A percentile compares a stretch with the other conserved stretches of the same genome.
Conservation (phyloP, 2,888 invertebrate genomes). For the Baccha elongata region DNA sequence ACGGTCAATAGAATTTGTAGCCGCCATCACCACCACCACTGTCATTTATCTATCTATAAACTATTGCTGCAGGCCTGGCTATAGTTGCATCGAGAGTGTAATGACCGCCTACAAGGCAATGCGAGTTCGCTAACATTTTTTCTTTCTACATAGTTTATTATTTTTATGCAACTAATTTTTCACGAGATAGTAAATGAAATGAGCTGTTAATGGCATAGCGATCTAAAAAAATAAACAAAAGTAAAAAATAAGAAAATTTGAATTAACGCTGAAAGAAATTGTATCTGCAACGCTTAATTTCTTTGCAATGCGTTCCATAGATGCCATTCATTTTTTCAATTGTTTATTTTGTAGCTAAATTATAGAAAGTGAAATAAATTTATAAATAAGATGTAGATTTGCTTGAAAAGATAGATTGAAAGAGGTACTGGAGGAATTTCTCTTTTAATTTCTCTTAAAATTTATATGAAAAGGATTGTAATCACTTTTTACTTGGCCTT, state of each 20-base stretch:
- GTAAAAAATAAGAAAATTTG: background rate
- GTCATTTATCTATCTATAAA: slow-evolving; percentile 15
- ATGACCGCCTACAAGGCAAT: slow-evolving; percentile 73
- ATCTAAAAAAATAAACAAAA: background rate
- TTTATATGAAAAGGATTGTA: slow-evolving; percentile 43
- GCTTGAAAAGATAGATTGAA: slow-evolving; percentile 8
- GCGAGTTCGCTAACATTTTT: slow-evolving; percentile 72
- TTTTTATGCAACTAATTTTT: slow-evolving; percentile 57
- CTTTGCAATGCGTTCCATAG: slow-evolving; percentile 7
- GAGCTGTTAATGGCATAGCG: slow-evolving; percentile 35
- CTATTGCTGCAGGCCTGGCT: slow-evolving; percentile 52
- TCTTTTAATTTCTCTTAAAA: no score
- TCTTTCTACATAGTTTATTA: slow-evolving; percentile 33
- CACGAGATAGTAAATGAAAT: slow-evolving; percentile 54
- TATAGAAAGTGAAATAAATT: slow-evolving; percentile 22
- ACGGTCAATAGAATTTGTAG: slow-evolving; percentile 73
- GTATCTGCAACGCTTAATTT: slow-evolving; percentile 26
- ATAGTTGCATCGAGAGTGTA: slow-evolving; percentile 40
- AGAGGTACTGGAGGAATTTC: background rate
- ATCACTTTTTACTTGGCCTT: slow-evolving; percentile 58
- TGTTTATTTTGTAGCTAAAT: slow-evolving; percentile 9
- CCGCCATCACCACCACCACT: background rate
- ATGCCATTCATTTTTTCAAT: slow-evolving; percentile 16
- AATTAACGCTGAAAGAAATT: slow-evolving; percentile 4
- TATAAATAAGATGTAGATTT: no score